These are phyloP conservation scores for Zosterops hypoxanthus DNA, from an alignment of 2,113 vertebrate genomes.

Conservation along the genomic window DNA sequence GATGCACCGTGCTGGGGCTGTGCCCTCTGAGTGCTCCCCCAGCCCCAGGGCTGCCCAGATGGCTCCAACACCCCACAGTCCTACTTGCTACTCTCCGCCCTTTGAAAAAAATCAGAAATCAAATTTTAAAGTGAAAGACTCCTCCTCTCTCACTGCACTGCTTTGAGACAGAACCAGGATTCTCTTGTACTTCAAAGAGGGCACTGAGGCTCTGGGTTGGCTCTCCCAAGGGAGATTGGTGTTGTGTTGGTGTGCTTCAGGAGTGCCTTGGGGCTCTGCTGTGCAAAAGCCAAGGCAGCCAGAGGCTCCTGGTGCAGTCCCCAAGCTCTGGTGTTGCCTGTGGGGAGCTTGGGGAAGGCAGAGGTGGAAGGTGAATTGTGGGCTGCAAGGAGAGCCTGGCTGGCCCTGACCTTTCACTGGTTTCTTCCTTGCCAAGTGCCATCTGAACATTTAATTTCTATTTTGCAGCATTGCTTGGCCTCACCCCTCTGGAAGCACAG, in stretches of 20 bases:
- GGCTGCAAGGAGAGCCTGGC: neutral
- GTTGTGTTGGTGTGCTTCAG: rapidly evolving
- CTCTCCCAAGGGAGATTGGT: rapidly evolving
- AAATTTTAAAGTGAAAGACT: neutral
- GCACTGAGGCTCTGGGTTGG: rapidly evolving
- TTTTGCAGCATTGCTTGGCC: neutral
- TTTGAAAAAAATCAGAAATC: neutral
- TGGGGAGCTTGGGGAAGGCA: neutral
- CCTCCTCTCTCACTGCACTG: neutral
- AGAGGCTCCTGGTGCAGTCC: neutral
- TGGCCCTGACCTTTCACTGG: neutral
- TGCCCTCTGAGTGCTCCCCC: neutral
- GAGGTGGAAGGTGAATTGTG: neutral
- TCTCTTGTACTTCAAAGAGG: neutral
- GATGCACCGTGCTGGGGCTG: rapidly evolving
- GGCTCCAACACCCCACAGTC: neutral
- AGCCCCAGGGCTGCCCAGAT: neutral
- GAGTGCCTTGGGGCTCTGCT: rapidly evolving
- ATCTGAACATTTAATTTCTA: neutral
- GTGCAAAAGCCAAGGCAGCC: neutral
- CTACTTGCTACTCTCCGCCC: neutral
- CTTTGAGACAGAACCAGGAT: neutral
- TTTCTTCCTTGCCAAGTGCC: neutral
- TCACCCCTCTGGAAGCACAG: rapidly evolving
- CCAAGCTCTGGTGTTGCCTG: rapidly evolving